Percentiles rank a stretch among this genome's conserved stretches.
Evolutionary conservation across 2,797 vertebrate species (phyloP).

Genomic region (Garrulus glandarius): DNA sequence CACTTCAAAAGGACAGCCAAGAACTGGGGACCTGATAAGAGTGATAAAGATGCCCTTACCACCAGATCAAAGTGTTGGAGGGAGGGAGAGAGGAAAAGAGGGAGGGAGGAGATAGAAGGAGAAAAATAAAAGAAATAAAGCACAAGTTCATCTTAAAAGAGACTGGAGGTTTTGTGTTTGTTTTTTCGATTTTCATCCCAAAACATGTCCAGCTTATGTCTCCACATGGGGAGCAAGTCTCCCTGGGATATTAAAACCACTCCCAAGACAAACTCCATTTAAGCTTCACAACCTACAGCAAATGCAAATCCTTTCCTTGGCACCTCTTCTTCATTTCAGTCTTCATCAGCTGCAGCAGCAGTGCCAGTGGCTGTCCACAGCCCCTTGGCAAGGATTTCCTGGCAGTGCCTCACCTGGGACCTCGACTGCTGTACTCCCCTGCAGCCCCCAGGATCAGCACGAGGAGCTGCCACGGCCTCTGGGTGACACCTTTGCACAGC

Average conservation of each 20-base stretch:
- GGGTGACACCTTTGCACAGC: neutral
- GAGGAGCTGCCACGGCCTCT: fast-evolving
- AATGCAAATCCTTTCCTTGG: slow-evolving; percentile 9
- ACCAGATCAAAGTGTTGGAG: slow-evolving; percentile 33
- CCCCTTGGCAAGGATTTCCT: neutral
- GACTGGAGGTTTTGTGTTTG: neutral
- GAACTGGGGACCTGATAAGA: slow-evolving; percentile 34
- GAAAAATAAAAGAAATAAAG: neutral
- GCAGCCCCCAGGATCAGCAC: neutral
- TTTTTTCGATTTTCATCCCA: neutral
- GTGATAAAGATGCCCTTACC: slow-evolving; percentile 4
- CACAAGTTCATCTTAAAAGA: neutral
- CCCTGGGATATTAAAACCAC: neutral
- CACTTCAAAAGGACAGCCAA: slow-evolving; percentile 49
- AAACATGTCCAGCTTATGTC: neutral
- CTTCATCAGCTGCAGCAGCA: slow-evolving; percentile 17
- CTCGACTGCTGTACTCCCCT: neutral
- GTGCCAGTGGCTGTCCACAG: neutral
- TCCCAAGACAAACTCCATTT: neutral
- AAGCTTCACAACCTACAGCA: neutral
- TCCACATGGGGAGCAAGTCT: neutral
- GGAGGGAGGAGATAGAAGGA: neutral
- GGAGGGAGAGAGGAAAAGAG: neutral
- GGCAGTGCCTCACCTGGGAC: neutral
- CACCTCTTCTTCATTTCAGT: neutral